Evolutionary conservation across 2,888 invertebrate genomes (phyloP).

Genomic region (Dasypogon diadema): DNA sequence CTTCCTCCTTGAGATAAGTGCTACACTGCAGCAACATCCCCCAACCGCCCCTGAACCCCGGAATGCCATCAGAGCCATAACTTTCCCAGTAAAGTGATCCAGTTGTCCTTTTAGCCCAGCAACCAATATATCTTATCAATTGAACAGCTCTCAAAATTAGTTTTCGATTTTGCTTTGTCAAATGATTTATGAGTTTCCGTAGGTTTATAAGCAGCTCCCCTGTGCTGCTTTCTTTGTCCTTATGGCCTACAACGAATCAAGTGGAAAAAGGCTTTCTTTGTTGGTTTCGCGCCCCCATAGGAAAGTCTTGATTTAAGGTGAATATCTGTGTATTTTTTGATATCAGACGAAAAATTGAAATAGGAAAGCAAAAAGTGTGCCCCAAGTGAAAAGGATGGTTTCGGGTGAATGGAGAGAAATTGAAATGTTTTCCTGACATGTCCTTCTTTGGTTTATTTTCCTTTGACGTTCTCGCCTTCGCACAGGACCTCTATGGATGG

Average conservation of each 20-base stretch:
- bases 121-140: slow-evolving; percentile 49
- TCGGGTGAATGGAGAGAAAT: slow-evolving; percentile 15
- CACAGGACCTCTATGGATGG: background rate
- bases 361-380: background rate
- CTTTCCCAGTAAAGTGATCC: slow-evolving; percentile 38
- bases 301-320: slow-evolving; percentile 25
- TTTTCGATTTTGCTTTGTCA: slow-evolving; percentile 50
- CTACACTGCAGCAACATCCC: background rate
- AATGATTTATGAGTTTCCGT: slow-evolving; percentile 47
- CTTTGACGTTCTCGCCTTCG: background rate
- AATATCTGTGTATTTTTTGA: slow-evolving; percentile 10
- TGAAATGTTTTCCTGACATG: slow-evolving; percentile 32
- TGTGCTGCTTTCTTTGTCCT: background rate
- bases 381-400: slow-evolving; percentile 1
- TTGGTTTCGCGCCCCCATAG: slow-evolving; percentile 17
- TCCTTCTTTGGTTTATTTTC: slow-evolving; percentile 3
- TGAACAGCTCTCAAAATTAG: slow-evolving; percentile 45
- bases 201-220: slow-evolving; percentile 4
- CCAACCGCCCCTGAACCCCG: too few species aligned
- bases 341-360: background rate
- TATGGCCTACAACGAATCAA: background rate
- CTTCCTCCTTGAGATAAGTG: background rate
- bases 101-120: slow-evolving; percentile 29
- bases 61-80: slow-evolving; percentile 20
- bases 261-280: slow-evolving; percentile 1